Evolutionary conservation across 30 jellyfish, hydroid and myxozoan species (phyloP).

Genomic region (Aurelia sp.): DNA sequence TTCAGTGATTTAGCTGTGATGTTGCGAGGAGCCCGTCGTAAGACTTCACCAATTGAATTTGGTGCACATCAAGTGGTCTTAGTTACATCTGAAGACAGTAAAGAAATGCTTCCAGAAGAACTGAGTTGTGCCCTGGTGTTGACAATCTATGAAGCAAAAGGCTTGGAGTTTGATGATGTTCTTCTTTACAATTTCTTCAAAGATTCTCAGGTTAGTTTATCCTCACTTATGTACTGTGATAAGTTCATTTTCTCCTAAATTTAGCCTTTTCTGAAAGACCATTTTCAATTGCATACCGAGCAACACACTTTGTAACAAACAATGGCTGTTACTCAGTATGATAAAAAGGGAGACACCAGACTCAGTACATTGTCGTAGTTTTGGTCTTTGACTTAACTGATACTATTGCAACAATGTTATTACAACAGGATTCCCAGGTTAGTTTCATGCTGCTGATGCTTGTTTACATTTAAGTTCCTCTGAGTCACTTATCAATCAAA

Average conservation of each 20-base stretch:
- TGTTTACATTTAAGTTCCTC: too few relatives aligned
- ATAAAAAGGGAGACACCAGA: too few relatives aligned
- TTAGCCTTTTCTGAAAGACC: too few relatives aligned
- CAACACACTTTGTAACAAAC: too few relatives aligned
- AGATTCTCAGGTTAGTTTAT: conserved; percentile 83
- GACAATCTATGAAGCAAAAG: conserved; percentile 91
- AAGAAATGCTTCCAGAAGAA: conserved; percentile 82
- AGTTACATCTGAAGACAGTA: conserved; percentile 81
- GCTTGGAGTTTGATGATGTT: conserved; percentile 94
- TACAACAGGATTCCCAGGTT: conserved; percentile 95
- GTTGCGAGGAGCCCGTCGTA: conserved; percentile 82
- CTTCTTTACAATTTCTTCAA: conserved; percentile 89
- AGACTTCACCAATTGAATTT: conserved; percentile 88
- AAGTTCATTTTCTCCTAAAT: too few relatives aligned
- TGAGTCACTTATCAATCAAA: too few relatives aligned
- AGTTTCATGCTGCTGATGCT: background rate
- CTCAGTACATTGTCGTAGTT: too few relatives aligned
- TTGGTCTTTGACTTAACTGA: too few relatives aligned
- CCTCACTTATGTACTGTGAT: too few relatives aligned
- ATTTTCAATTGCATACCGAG: too few relatives aligned
- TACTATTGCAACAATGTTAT: too few relatives aligned
- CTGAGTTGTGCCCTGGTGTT: conserved; percentile 70
- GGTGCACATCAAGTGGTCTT: conserved; percentile 96
- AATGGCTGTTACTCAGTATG: too few relatives aligned
- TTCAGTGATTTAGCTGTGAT: conserved; percentile 76